A percentile compares a stretch with the other conserved stretches of the same genome.
Conservation (phyloP, 2,888 invertebrate species). For the Hemistola chrysoprasaria region DNA sequence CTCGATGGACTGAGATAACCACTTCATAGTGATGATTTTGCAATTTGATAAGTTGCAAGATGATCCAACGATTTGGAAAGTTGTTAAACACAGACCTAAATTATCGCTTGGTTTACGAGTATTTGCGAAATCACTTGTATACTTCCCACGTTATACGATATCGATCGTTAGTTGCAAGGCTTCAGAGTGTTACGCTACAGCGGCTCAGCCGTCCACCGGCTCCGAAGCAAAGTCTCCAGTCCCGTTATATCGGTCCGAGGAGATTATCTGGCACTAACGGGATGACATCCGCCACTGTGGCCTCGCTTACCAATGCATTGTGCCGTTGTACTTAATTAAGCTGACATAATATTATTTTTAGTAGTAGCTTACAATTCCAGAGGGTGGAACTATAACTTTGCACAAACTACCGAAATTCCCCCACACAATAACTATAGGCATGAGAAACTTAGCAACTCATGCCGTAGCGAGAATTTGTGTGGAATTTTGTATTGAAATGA, state of each 20-base stretch:
- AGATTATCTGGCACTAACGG: conserved; percentile 69
- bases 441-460: too few species aligned
- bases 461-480: too few species aligned
- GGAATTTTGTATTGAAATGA: too few species aligned
- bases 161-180: conserved; percentile 69
- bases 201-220: conserved; percentile 41
- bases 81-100: conserved; percentile 21
- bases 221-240: conserved; percentile 47
- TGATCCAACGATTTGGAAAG: conserved; percentile 45
- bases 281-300: conserved; percentile 51
- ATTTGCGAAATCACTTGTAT: conserved; percentile 31
- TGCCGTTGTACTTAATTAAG: conserved; percentile 36
- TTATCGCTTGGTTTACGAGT: conserved; percentile 15
- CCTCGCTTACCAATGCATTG: conserved; percentile 32
- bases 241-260: conserved; percentile 58
- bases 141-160: conserved; percentile 64
- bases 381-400: too few species aligned
- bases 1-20: conserved; percentile 26
- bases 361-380: too few species aligned
- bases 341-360: too few species aligned
- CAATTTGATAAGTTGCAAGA: conserved; percentile 36
- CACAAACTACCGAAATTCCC: too few species aligned
- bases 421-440: too few species aligned
- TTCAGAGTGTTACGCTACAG: conserved; percentile 61
- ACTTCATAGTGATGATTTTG: conserved; percentile 42